These are phyloP conservation scores for Pterois miles DNA, from an alignment of 2,797 vertebrate species.

Conservation along the genomic window DNA sequence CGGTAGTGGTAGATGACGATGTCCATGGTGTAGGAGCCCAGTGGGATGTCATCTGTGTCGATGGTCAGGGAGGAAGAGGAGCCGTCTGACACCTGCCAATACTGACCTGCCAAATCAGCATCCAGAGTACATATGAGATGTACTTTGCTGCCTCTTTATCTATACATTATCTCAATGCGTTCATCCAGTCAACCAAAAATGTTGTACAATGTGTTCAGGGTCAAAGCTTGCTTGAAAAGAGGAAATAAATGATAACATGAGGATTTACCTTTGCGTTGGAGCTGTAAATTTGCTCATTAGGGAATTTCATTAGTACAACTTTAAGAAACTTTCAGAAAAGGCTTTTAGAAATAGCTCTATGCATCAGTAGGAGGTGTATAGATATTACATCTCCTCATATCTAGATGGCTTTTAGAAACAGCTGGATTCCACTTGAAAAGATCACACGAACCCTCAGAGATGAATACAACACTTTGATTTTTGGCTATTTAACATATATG, in stretches of 20 bases:
- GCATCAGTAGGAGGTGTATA: too few relatives aligned
- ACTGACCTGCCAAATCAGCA: constrained; percentile 81
- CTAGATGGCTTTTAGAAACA: too few relatives aligned
- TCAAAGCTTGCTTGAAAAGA: neutral
- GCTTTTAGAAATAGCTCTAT: too few relatives aligned
- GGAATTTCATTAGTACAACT: too few relatives aligned
- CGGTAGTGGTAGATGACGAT: constrained; percentile 93
- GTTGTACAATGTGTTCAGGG: neutral
- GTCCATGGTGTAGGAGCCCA: constrained; percentile 92
- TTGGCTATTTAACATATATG: too few relatives aligned
- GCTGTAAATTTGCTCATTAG: too few relatives aligned
- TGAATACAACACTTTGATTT: too few relatives aligned
- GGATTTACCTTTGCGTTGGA: too few relatives aligned
- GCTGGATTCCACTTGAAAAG: too few relatives aligned
- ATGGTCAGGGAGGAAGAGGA: constrained; percentile 88
- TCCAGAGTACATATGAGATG: neutral
- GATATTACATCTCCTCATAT: too few relatives aligned
- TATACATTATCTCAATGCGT: neutral
- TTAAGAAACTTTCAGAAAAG: too few relatives aligned
- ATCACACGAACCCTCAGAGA: too few relatives aligned
- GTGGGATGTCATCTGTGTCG: constrained; percentile 81
- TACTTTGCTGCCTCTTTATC: neutral
- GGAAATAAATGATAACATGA: neutral
- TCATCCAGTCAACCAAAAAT: neutral
- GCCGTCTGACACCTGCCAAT: constrained; percentile 94